Evolutionary conservation across 2,113 vertebrate genomes (phyloP).

Genomic region (Anoplopoma fimbria): DNA sequence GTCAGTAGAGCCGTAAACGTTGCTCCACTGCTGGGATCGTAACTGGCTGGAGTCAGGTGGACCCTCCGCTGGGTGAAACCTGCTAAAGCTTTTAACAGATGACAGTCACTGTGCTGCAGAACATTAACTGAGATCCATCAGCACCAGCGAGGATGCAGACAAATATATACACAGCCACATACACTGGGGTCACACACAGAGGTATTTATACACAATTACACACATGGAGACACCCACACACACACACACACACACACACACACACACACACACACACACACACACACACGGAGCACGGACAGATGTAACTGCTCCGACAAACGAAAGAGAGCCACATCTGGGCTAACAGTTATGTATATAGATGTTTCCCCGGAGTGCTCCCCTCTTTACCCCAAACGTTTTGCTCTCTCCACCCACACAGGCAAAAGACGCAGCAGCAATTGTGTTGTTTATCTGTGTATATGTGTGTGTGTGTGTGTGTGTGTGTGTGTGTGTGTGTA

Average conservation of each 20-base stretch:
- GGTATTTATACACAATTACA: slow-evolving; percentile 31
- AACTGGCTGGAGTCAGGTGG: slow-evolving; percentile 45
- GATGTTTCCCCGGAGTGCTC: slow-evolving; percentile 57
- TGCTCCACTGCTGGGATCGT: slow-evolving; percentile 38
- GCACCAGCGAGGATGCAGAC: slow-evolving; percentile 46
- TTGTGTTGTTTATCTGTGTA: neutral
- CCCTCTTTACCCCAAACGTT: slow-evolving; percentile 41
- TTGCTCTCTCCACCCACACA: slow-evolving; percentile 22
- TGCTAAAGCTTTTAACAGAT: slow-evolving; percentile 69
- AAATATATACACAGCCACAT: slow-evolving; percentile 37
- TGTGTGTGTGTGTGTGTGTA: neutral
- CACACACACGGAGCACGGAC: slow-evolving; percentile 52
- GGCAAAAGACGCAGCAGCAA: slow-evolving; percentile 3
- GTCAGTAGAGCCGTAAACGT: slow-evolving; percentile 45
- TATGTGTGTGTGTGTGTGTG: neutral
- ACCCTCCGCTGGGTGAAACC: slow-evolving; percentile 38
- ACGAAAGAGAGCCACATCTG: slow-evolving; percentile 74
- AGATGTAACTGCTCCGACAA: slow-evolving; percentile 69
- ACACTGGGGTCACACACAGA: slow-evolving; percentile 41
- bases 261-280: slow-evolving; percentile 50
- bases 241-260: slow-evolving; percentile 31
- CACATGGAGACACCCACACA: slow-evolving; percentile 52
- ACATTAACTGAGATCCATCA: slow-evolving; percentile 71
- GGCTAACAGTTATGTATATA: slow-evolving; percentile 61
- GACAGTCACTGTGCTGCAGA: slow-evolving; percentile 60